phyloP scores from a whole-genome alignment of 2,797 vertebrate species.

The Orientallactaga sibirica region DNA sequence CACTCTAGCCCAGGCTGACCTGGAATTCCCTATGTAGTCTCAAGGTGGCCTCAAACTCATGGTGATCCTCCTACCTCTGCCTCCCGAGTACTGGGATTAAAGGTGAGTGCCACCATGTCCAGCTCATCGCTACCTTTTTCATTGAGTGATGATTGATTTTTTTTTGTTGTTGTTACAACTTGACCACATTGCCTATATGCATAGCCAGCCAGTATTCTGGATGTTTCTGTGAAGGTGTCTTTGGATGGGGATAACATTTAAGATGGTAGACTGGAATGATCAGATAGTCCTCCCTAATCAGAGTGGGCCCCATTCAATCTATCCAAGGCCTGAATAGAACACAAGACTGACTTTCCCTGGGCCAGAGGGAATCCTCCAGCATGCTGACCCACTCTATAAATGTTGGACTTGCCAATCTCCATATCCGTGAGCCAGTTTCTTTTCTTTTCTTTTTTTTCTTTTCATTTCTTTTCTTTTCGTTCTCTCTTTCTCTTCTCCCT shows the following conservation, averaged over 20 bases:
- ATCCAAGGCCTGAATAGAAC: not conserved
- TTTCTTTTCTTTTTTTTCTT: not conserved
- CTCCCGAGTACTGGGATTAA: no score
- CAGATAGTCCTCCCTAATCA: not conserved
- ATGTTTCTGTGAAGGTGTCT: constrained; percentile 31
- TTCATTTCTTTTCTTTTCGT: no score
- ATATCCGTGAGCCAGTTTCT: not conserved
- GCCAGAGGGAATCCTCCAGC: not conserved
- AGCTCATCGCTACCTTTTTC: not conserved
- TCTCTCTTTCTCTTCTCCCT: no score
- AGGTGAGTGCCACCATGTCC: no score
- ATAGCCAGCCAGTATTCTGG: not conserved
- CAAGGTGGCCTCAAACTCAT: no score
- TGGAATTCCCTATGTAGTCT: no score
- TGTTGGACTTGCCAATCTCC: not conserved
- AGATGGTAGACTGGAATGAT: not conserved
- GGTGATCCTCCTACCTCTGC: no score
- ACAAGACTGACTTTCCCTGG: not conserved
- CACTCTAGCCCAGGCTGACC: no score
- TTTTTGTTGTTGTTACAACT: not conserved
- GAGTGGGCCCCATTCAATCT: not conserved
- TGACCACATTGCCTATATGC: not conserved
- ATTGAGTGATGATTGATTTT: not conserved
- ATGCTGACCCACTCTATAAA: not conserved
- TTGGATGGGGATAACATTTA: not conserved